Evolutionary conservation across 2,888 invertebrate species (phyloP).

Genomic region (Asteroscopus sphinx): DNA sequence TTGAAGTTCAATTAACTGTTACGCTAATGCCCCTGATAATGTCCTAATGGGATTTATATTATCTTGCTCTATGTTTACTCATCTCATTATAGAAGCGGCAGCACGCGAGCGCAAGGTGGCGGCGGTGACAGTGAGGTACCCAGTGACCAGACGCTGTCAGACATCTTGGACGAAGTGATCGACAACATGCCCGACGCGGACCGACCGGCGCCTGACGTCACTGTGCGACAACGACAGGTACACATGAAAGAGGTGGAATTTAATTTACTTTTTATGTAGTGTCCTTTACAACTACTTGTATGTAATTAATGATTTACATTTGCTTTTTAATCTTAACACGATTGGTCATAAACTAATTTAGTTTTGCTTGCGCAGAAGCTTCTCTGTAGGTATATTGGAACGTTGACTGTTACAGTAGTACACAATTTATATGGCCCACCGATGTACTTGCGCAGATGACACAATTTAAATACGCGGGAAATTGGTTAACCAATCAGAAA

Average conservation of each 20-base stretch:
- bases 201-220: conserved; percentile 72
- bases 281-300: neutral
- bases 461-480: too few relatives aligned
- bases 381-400: conserved; percentile 18
- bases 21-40: too few relatives aligned
- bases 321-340: conserved; percentile 22
- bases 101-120: conserved; percentile 71
- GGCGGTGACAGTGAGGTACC: conserved; percentile 79
- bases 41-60: neutral
- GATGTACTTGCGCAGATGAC: too few relatives aligned
- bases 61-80: neutral
- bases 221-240: conserved; percentile 65
- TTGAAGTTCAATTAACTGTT: too few relatives aligned
- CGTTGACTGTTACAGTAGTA: neutral
- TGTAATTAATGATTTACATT: conserved; percentile 4
- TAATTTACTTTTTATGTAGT: neutral
- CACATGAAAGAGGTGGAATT: neutral
- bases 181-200: conserved; percentile 93
- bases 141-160: conserved; percentile 93
- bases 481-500: too few relatives aligned
- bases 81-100: conserved; percentile 71
- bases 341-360: conserved; percentile 2
- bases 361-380: conserved; percentile 4
- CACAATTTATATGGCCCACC: too few relatives aligned
- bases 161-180: conserved; percentile 95